A percentile compares a stretch with the other conserved stretches of the same genome.
These are phyloP conservation scores for Arrhamphus sclerolepis DNA, from an alignment of 2,797 vertebrate genomes.

Conservation along the genomic window DNA sequence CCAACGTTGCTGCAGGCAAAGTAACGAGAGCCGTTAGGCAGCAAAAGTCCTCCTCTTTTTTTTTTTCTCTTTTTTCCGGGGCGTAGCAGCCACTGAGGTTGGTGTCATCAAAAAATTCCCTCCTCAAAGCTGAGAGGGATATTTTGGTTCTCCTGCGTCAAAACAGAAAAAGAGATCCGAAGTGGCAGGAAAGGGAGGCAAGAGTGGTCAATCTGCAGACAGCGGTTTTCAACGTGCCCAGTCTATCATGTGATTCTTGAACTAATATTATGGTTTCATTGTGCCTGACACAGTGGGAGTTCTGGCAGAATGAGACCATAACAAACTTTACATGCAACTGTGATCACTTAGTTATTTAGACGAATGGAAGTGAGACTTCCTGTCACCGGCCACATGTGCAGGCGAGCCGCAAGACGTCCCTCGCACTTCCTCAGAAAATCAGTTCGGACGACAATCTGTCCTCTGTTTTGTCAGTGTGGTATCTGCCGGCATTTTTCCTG, in stretches of 20 bases:
- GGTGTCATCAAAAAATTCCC: constrained; percentile 68
- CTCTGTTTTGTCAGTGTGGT: constrained; percentile 20
- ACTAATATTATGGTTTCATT: constrained; percentile 74
- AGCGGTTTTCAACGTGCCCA: constrained; percentile 64
- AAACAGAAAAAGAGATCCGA: constrained; percentile 51
- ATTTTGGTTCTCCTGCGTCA: constrained; percentile 51
- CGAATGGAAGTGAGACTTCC: constrained; percentile 41
- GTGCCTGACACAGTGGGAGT: constrained; percentile 61
- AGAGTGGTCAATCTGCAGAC: constrained; percentile 65
- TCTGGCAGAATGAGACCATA: constrained; percentile 42
- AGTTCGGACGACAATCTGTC: constrained; percentile 30
- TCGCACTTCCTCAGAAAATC: constrained; percentile 37
- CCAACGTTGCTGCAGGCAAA: constrained; percentile 67
- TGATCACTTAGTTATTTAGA: constrained; percentile 38
- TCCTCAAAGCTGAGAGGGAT: constrained; percentile 38
- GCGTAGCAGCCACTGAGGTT: constrained; percentile 36
- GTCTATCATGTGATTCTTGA: constrained; percentile 61
- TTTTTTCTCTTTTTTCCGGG: constrained; percentile 27
- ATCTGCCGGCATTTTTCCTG: constrained; percentile 59
- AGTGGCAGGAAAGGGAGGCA: constrained; percentile 63
- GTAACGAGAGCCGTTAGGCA: constrained; percentile 51
- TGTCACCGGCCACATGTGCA: constrained; percentile 39
- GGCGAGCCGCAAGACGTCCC: constrained; percentile 56
- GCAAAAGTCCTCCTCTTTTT: constrained; percentile 38
- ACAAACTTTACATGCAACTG: constrained; percentile 28